Percentiles rank a stretch among this genome's conserved stretches.
Conservation (phyloP, 2,888 invertebrate genomes). For the Standfussiana lucernea region DNA sequence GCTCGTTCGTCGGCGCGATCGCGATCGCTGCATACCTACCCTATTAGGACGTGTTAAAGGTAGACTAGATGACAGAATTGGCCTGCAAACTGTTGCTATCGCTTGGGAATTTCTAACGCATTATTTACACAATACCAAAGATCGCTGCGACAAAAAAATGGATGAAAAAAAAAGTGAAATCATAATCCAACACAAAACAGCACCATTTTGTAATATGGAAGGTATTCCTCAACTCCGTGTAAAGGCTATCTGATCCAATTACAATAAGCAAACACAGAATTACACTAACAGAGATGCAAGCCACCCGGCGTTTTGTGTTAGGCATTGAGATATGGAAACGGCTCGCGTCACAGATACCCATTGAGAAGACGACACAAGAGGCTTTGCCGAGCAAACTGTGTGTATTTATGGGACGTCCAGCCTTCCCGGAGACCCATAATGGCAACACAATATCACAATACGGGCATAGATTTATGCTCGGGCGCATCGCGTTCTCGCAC, state of each 20-base stretch:
- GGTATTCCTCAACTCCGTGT: slow-evolving; percentile 9
- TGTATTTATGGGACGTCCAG: slow-evolving; percentile 87
- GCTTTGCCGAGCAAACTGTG: slow-evolving; percentile 76
- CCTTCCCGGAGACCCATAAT: slow-evolving; percentile 87
- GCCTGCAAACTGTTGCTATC: slow-evolving; percentile 68
- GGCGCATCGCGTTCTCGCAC: slow-evolving; percentile 89
- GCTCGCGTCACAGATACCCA: slow-evolving; percentile 73
- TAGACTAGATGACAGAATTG: slow-evolving; percentile 82
- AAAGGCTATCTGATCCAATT: slow-evolving; percentile 50
- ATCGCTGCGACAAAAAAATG: neutral
- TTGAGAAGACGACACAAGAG: slow-evolving; percentile 75
- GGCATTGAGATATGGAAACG: slow-evolving; percentile 76
- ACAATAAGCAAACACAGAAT: slow-evolving; percentile 59
- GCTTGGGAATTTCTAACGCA: slow-evolving; percentile 51
- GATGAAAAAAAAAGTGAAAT: slow-evolving; percentile 11
- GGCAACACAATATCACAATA: slow-evolving; percentile 91
- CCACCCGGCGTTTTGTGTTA: slow-evolving; percentile 66
- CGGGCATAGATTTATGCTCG: slow-evolving; percentile 89
- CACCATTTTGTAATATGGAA: neutral
- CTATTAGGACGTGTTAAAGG: slow-evolving; percentile 86
- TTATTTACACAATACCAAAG: slow-evolving; percentile 32
- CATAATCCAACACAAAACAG: slow-evolving; percentile 7
- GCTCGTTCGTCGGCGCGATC: slow-evolving; percentile 83
- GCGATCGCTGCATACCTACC: slow-evolving; percentile 81
- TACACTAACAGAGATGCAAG: slow-evolving; percentile 65